These are phyloP conservation scores for Eurois occulta DNA, from an alignment of 2,888 invertebrate genomes.

Conservation along the genomic window DNA sequence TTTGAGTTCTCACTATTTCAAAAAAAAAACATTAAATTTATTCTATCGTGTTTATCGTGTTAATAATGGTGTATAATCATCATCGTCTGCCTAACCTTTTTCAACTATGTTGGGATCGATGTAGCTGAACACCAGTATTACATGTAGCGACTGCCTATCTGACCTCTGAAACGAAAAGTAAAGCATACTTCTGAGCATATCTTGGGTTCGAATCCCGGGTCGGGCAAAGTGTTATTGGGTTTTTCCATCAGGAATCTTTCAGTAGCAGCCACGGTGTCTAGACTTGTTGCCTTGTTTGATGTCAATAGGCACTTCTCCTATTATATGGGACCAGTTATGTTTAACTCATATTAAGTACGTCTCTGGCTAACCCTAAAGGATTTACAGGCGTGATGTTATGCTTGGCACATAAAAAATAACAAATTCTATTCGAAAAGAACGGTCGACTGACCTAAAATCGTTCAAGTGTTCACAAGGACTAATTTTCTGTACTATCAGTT, in stretches of 20 bases:
- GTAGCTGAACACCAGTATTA: background rate
- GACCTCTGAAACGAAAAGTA: background rate
- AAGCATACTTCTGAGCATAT: background rate
- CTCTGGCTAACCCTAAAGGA: background rate
- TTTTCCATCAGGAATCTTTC: background rate
- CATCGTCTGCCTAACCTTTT: background rate
- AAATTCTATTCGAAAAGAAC: conserved; percentile 17
- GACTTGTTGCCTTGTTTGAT: background rate
- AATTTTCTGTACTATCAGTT: conserved; percentile 47
- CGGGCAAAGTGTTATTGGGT: background rate
- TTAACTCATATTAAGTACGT: background rate
- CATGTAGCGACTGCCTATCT: background rate
- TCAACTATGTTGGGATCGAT: background rate
- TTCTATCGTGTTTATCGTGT: too few relatives aligned
- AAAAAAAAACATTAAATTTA: too few relatives aligned
- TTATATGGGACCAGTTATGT: too few relatives aligned
- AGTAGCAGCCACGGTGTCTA: background rate
- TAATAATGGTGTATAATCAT: too few relatives aligned
- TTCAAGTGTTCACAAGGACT: conserved; percentile 33
- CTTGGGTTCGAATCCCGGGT: background rate
- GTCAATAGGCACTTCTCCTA: background rate
- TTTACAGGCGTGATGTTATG: background rate
- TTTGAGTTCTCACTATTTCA: too few relatives aligned
- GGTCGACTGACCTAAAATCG: conserved; percentile 28
- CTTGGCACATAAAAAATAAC: background rate